Percentiles rank a stretch among this genome's conserved stretches.
These are phyloP conservation scores for Apotomis betuletana DNA, from an alignment of 2,888 invertebrate species.

Conservation along the genomic window DNA sequence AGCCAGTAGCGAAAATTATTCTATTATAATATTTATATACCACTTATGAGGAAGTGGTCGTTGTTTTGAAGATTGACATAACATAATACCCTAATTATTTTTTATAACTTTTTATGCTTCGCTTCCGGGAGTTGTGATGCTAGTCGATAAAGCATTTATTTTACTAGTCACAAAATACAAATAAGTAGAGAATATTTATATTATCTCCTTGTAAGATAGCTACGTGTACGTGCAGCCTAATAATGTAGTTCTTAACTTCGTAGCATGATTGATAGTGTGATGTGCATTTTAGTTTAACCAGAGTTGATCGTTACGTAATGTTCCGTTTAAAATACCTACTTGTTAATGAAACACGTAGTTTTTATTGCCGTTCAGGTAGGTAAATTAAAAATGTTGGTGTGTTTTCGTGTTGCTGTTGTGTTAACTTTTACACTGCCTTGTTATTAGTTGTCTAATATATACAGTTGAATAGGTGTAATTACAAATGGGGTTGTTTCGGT, in stretches of 20 bases:
- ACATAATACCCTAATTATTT: slow-evolving; percentile 45
- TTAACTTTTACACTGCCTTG: slow-evolving; percentile 58
- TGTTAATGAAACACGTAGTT: slow-evolving; percentile 25
- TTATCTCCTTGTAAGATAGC: slow-evolving; percentile 28
- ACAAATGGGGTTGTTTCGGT: slow-evolving; percentile 40
- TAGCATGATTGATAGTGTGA: slow-evolving; percentile 50
- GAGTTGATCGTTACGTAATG: slow-evolving; percentile 39
- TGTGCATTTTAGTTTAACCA: slow-evolving; percentile 44
- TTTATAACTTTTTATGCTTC: slow-evolving; percentile 65
- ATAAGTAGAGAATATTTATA: slow-evolving; percentile 32
- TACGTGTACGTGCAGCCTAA: not conserved
- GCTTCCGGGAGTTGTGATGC: slow-evolving; percentile 59
- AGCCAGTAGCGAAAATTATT: slow-evolving; percentile 56
- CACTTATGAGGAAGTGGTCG: slow-evolving; percentile 44
- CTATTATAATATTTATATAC: slow-evolving; percentile 5
- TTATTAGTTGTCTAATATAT: slow-evolving; percentile 46
- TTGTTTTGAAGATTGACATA: slow-evolving; percentile 41
- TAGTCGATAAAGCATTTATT: slow-evolving; percentile 48
- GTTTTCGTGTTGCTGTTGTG: slow-evolving; percentile 53
- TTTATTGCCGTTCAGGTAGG: slow-evolving; percentile 16
- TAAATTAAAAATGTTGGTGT: slow-evolving; percentile 45
- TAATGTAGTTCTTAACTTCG: slow-evolving; percentile 37
- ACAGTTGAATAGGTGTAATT: slow-evolving; percentile 41
- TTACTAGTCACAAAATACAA: slow-evolving; percentile 40
- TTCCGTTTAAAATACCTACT: slow-evolving; percentile 30